Conservation (phyloP, 2,888 invertebrate species). For the Encarsia formosa region DNA sequence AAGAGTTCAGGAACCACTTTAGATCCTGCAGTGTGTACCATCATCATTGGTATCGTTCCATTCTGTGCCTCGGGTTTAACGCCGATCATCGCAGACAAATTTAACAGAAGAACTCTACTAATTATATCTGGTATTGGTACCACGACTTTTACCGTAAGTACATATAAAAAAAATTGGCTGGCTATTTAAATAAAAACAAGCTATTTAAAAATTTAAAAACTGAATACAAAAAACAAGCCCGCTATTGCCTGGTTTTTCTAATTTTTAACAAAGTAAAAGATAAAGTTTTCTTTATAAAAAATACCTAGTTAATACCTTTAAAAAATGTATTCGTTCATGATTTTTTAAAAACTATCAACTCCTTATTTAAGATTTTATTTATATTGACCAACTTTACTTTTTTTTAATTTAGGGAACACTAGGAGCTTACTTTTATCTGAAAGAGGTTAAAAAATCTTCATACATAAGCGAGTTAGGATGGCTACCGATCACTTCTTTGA, state of each 20-base stretch:
- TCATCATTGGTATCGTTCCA: constrained; percentile 73
- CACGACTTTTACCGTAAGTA: constrained; percentile 60
- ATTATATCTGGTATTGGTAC: constrained; percentile 69
- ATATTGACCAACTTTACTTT: too few species aligned
- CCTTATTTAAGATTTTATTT: too few species aligned
- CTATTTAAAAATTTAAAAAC: too few species aligned
- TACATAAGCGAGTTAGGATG: constrained; percentile 57
- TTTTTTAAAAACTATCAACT: too few species aligned
- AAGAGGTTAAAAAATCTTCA: constrained; percentile 47
- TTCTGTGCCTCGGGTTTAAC: constrained; percentile 67
- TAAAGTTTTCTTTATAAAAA: too few species aligned
- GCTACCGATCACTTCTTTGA: constrained; percentile 68
- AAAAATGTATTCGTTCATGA: too few species aligned
- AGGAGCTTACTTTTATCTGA: constrained; percentile 63
- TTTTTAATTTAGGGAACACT: constrained; percentile 57
- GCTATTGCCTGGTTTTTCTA: too few species aligned
- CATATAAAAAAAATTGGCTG: too few species aligned
- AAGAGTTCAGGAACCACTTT: constrained; percentile 61
- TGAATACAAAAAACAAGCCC: too few species aligned
- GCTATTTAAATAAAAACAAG: too few species aligned
- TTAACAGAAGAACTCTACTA: constrained; percentile 71
- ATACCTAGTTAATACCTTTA: too few species aligned
- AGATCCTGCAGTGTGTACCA: constrained; percentile 63
- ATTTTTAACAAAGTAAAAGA: too few species aligned
- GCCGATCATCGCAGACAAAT: constrained; percentile 71